Evolutionary conservation across 2,888 invertebrate species (phyloP).

Genomic region (Chrysolina haemoptera): DNA sequence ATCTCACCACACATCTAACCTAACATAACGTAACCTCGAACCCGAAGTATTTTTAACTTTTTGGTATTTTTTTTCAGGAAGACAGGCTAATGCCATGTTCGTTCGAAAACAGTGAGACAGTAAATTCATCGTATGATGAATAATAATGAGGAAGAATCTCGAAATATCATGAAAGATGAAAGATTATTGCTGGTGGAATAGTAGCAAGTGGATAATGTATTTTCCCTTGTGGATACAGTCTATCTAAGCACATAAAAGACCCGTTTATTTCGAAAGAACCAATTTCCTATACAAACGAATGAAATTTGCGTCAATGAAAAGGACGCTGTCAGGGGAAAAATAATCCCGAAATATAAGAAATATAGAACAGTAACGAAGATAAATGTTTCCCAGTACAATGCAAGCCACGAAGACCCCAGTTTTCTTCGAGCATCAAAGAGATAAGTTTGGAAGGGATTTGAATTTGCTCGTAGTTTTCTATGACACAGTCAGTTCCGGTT

Average conservation of each 20-base stretch:
- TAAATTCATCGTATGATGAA: no score
- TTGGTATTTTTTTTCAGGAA: no score
- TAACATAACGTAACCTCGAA: no score
- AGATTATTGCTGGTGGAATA: not conserved
- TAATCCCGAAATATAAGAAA: not conserved
- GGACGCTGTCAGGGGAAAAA: not conserved
- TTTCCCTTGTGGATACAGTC: not conserved
- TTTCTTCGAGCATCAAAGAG: not conserved
- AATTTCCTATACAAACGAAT: constrained; percentile 1
- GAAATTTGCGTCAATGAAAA: constrained; percentile 8
- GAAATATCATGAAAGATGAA: not conserved
- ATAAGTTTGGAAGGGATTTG: not conserved
- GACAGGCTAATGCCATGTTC: no score
- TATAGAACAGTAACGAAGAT: not conserved
- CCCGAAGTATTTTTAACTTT: no score
- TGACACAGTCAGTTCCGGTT: not conserved
- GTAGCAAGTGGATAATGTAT: not conserved
- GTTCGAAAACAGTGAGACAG: no score
- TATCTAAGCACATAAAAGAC: not conserved
- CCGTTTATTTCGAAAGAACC: not conserved
- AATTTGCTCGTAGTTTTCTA: not conserved
- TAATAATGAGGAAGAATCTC: no score
- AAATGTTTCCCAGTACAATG: not conserved
- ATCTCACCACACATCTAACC: no score
- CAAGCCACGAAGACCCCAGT: not conserved